Evolutionary conservation across 2,113 vertebrate species (phyloP).

Genomic region (Ammospiza caudacuta): DNA sequence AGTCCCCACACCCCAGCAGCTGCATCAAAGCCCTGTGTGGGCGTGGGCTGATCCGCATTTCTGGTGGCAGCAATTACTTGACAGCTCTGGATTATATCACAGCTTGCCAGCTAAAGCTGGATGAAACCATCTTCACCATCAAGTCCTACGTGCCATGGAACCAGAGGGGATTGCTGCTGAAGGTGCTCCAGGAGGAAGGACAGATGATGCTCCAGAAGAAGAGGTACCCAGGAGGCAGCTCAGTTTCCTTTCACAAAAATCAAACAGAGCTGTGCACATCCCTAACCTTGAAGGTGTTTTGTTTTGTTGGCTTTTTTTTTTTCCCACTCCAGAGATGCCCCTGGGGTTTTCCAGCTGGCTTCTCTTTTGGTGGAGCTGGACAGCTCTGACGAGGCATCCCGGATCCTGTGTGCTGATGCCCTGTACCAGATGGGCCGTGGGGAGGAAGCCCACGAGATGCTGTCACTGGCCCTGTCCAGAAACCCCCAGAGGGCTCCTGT

Average conservation of each 20-base stretch:
- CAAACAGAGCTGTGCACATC: background rate
- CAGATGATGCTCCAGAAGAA: constrained; percentile 84
- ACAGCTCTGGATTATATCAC: constrained; percentile 91
- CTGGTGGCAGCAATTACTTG: constrained; percentile 81
- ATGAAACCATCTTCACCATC: constrained; percentile 83
- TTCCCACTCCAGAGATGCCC: constrained; percentile 71
- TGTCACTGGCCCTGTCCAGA: constrained; percentile 75
- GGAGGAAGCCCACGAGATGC: constrained; percentile 85
- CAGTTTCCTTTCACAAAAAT: background rate
- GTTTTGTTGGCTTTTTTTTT: background rate
- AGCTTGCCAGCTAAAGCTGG: constrained; percentile 82
- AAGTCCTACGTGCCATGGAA: constrained; percentile 94
- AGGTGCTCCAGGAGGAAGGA: constrained; percentile 89
- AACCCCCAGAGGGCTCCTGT: constrained; percentile 78
- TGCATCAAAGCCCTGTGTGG: constrained; percentile 93
- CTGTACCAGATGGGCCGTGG: constrained; percentile 84
- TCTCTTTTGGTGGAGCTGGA: constrained; percentile 86
- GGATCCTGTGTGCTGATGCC: constrained; percentile 86
- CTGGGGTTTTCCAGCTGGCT: constrained; percentile 86
- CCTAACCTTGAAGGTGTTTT: background rate
- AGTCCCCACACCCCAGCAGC: constrained; percentile 82
- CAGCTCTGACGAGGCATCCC: constrained; percentile 70
- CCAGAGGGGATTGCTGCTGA: constrained; percentile 86
- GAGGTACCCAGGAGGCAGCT: background rate
- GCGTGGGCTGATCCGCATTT: constrained; percentile 87